Evolutionary conservation across 2,113 vertebrate genomes (phyloP), one percentile per base, ranked within the genome.

Genomic region (Blennius ocellaris): DNA sequence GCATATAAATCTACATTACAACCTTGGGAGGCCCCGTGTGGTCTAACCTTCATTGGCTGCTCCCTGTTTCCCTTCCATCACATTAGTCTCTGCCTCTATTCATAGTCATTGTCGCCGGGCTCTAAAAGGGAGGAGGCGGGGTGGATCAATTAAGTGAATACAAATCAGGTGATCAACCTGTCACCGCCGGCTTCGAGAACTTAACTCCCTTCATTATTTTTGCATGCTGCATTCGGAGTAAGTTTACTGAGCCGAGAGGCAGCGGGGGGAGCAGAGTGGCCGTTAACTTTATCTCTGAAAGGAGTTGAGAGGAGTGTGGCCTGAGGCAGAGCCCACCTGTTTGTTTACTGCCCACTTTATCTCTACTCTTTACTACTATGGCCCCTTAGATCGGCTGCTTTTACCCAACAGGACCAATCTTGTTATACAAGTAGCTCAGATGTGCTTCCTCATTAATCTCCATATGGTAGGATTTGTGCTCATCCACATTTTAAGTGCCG

Each of bases 131-230:
- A 55, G 15, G 21, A 17, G 60, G 45, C 54, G 45, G 69, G 38
- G 48, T 11, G 40, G 44, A 66, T 83, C 76, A 77, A 58, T 89
- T 81, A 86, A 85, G 80, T 82, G 77, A 87, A 88, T 85, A 82
- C 81, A 84, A 84, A 90, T 90, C 41, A 55, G 83, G 65, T 81
- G 81, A 90, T 87, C 81, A 86, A 83, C 76, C 76, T 80, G 78
- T 81, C 77, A 70, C 73, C 45, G 63, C 73, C 68, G 73, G 56
- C 84, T 84, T 73, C 0, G 45, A 77, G 69, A 79, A 78, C 79
- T 77, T 77, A 75, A 85, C 66, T 86, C 68, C 53, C 61, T 83
- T 85, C 49, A 69, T 85, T 85, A 79, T 88, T 86, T 85, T 78
- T 62, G 57, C 69, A 76, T 68, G 80, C 37, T 1, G 56, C 72